Base-by-base conservation (phyloP, 2,888 invertebrate species). In the Polydesmus complanatus region DNA sequence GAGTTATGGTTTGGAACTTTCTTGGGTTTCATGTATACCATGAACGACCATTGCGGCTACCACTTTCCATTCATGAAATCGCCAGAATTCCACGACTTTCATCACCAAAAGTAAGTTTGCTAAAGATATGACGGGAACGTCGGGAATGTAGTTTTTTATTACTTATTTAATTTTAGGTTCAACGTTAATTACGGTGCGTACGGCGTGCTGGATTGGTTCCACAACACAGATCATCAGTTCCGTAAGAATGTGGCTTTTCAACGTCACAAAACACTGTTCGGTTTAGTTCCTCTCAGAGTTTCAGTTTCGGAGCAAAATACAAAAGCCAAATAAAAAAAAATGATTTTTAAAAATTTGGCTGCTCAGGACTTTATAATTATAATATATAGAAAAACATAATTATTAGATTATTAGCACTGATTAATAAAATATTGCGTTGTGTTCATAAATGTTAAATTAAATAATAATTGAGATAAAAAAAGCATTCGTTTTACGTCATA, bases 11-110 rank as follows among this genome's bases (percentile, higher is more conserved):
- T 88, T 54, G 90, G 89, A 88, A 84, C 86, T 70, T 80, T 82
- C 1, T 70, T 88, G 62, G 88, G 86, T n/a, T 81, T 87, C 67
- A 70, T 85, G 27, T 84, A 84, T 2, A 88, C 89, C 1, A 78
- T 88, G 57, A 85, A 87, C 70, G 83, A 87, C 8, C 90, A 90
- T 73, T 86, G 86, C 53, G 90, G 89, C 14, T 90, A 89, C 70
- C 89, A 90, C 74, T 76, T 89, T 69, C 89, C 90, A 1, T 85
- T 88, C 73, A 83, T 88, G 71, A 86, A 87, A 3, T 87, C 87
- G 52, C 87, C 89, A 5, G 88, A 89, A 73, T 85, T 86, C 0
- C 90, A 90, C 70, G 90, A 90, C 74, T 90, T 85, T 73, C 90
- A 90, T 73, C 90, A 90, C 73, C 78, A 87, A 65, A 89, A 88